phyloP scores from a whole-genome alignment of 1,140 invertebrate genomes.

The Aphis craccivora region DNA sequence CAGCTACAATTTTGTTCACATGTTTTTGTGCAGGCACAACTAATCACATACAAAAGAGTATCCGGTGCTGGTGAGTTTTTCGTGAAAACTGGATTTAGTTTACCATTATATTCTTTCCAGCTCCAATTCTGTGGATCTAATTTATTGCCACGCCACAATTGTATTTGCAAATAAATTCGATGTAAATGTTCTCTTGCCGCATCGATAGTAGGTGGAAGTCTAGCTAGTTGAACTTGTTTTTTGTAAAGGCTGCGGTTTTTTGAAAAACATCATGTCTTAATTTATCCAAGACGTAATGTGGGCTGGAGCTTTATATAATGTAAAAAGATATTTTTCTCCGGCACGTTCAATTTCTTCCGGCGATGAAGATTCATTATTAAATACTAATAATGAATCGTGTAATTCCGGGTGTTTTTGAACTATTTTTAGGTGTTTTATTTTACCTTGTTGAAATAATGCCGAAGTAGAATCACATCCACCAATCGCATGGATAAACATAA shows the following conservation, averaged over 20 bases:
- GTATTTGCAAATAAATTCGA: no score
- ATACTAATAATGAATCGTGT: conserved; percentile 1
- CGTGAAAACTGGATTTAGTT: no score
- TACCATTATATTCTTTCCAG: no score
- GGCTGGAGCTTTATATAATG: no score
- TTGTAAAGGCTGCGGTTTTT: neutral
- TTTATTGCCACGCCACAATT: no score
- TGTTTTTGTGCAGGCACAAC: conserved; percentile 1
- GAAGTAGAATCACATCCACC: conserved; percentile 60
- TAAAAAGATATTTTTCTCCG: neutral
- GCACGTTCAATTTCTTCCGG: neutral
- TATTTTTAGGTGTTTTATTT: conserved; percentile 37
- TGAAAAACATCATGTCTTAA: no score
- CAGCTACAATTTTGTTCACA: conserved; percentile 24
- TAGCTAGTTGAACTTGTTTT: neutral
- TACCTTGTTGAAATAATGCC: conserved; percentile 59
- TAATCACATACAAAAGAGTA: neutral
- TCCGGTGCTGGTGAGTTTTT: no score
- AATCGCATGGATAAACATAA: conserved; percentile 60
- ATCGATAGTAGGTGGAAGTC: conserved; percentile 7
- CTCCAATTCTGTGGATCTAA: no score
- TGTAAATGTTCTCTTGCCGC: neutral
- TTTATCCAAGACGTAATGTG: no score
- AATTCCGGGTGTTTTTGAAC: neutral
- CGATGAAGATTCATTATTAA: conserved; percentile 30